A percentile compares a stretch with the other conserved stretches of the same genome.
Conservation (phyloP, 2,113 vertebrate genomes). For the Cheilinus undulatus region DNA sequence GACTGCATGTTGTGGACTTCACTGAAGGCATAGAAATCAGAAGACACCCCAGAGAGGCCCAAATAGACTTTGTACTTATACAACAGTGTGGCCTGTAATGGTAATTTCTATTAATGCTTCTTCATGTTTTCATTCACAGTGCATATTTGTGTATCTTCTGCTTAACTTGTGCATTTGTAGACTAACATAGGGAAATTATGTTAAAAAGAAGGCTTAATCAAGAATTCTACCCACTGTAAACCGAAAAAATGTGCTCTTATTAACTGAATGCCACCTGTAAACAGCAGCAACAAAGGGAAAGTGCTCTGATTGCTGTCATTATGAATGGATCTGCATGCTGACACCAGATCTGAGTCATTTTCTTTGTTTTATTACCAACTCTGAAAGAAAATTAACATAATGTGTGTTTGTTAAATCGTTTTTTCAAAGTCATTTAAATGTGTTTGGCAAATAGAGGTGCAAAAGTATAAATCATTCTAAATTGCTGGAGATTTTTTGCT, state of each 20-base stretch:
- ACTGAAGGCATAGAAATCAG: too few relatives aligned
- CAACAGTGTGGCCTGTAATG: too few relatives aligned
- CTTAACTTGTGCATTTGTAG: too few relatives aligned
- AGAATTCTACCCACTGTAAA: too few relatives aligned
- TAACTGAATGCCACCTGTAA: slow-evolving; percentile 35
- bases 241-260: background rate
- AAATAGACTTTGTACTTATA: too few relatives aligned
- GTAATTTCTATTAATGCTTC: too few relatives aligned
- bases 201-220: background rate
- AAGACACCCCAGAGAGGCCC: too few relatives aligned
- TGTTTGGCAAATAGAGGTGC: slow-evolving; percentile 7
- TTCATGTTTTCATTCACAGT: too few relatives aligned
- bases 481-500: background rate
- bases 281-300: background rate
- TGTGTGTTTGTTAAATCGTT: slow-evolving; percentile 12
- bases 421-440: slow-evolving; percentile 23
- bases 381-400: slow-evolving; percentile 19
- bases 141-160: too few relatives aligned
- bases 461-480: slow-evolving; percentile 9
- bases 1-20: too few relatives aligned
- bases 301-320: slow-evolving; percentile 34
- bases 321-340: background rate
- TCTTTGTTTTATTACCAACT: slow-evolving; percentile 26
- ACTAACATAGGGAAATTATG: too few relatives aligned
- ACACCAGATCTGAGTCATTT: slow-evolving; percentile 21